Evolutionary conservation across 2,113 vertebrate genomes (phyloP).

Genomic region (Pyxicephalus adspersus): DNA sequence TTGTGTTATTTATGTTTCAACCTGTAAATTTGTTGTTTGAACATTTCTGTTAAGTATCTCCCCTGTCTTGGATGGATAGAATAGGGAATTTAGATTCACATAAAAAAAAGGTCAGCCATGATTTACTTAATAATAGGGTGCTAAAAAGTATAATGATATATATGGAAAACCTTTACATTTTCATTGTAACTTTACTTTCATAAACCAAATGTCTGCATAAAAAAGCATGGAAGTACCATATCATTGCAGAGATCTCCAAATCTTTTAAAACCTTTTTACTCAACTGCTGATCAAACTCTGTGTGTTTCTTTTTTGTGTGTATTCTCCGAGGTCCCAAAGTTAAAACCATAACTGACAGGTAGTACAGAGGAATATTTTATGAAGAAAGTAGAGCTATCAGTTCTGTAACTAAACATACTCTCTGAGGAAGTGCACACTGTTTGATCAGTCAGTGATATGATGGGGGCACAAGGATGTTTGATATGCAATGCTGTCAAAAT

Average conservation of each 20-base stretch:
- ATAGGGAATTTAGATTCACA: no score
- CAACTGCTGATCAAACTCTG: not conserved
- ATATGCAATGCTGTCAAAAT: not conserved
- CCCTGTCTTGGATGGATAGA: no score
- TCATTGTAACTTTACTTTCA: no score
- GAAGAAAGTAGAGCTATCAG: conserved; percentile 15
- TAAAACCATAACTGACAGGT: not conserved
- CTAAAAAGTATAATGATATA: no score
- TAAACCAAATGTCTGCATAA: not conserved
- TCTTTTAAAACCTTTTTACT: no score
- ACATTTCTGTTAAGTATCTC: no score
- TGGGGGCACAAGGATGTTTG: not conserved
- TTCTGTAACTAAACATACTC: conserved; percentile 8
- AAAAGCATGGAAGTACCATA: not conserved
- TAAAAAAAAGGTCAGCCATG: no score
- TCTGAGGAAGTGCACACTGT: not conserved
- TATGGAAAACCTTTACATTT: no score
- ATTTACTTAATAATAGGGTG: no score
- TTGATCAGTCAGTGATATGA: not conserved
- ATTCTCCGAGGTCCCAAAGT: conserved; percentile 1
- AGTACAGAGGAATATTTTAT: not conserved
- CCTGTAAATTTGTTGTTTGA: no score
- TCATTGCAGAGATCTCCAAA: no score
- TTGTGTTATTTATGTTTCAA: no score
- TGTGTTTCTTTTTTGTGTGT: not conserved